A percentile compares a stretch with the other conserved stretches of the same genome.
phyloP scores from a whole-genome alignment of 2,113 vertebrate genomes.

The Pseudorectes ferrugineus region DNA sequence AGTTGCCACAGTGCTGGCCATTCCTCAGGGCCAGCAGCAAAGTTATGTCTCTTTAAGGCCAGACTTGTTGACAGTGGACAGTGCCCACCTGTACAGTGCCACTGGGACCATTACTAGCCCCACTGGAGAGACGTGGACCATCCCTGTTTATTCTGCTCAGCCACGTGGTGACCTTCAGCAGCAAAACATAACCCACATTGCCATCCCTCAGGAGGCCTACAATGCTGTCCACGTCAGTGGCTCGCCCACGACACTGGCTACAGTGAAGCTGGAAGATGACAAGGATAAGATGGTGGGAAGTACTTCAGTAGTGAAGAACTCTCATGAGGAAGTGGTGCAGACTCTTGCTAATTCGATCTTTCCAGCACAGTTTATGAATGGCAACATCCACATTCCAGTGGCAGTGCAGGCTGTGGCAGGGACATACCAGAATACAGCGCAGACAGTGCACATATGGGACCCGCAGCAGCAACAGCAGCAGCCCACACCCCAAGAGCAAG shows the following conservation, averaged over 20 bases:
- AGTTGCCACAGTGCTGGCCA: slow-evolving; percentile 93
- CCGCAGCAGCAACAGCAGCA: slow-evolving; percentile 89
- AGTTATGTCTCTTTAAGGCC: slow-evolving; percentile 95
- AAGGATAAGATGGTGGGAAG: slow-evolving; percentile 89
- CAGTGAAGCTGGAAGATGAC: slow-evolving; percentile 86
- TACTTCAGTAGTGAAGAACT: slow-evolving; percentile 79
- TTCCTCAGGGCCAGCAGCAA: slow-evolving; percentile 95
- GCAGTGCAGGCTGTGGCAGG: slow-evolving; percentile 96
- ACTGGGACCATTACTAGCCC: slow-evolving; percentile 98
- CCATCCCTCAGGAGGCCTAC: slow-evolving; percentile 97
- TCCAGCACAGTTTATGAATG: slow-evolving; percentile 99
- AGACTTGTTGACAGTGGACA: slow-evolving; percentile 97
- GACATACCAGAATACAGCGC: slow-evolving; percentile 88
- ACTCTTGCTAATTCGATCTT: slow-evolving; percentile 90
- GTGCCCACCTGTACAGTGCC: slow-evolving; percentile 93
- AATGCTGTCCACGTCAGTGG: slow-evolving; percentile 88
- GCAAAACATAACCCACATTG: slow-evolving; percentile 95
- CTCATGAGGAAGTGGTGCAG: slow-evolving; percentile 96
- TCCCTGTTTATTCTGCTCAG: slow-evolving; percentile 93
- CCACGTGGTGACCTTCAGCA: slow-evolving; percentile 88
- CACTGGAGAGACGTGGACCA: slow-evolving; percentile 98
- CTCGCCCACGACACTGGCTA: slow-evolving; percentile 76
- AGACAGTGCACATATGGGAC: slow-evolving; percentile 98
- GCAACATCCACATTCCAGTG: slow-evolving; percentile 99
- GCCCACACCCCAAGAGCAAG: slow-evolving; percentile 86